Base-by-base conservation (phyloP, 2,113 vertebrate species). In the Pungitius pungitius region DNA sequence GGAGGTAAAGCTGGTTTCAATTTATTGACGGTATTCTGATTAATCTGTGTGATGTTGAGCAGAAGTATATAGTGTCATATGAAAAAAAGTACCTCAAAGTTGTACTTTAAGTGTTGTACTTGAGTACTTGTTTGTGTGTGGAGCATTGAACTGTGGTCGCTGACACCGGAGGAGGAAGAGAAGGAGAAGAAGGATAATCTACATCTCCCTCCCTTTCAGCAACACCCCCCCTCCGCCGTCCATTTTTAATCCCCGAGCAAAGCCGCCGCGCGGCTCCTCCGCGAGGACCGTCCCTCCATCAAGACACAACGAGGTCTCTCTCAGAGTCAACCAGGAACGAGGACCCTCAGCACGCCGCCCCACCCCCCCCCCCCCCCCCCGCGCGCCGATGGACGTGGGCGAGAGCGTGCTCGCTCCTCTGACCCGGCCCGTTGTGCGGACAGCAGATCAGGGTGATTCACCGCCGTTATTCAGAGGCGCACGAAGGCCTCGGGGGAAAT, bases 191-290 rank as follows among this genome's bases (percentile, higher is more conserved):
- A 80, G 64, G 88, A 85, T 90, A 88, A 91, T 88, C 85, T 77
- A 30, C 1, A 55, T 67, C 75, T 81, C 33, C 5, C 75, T 69
- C 79, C 76, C 74, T 69, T 40, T 56, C 24, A 22, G 65, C 56
- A 47, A 68, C 78, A 67, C 51, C 49, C 80, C 51, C 49, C 80
- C 75, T 70, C 61, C 27, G 11, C 40, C 40, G 72, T 81, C 79
- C 49, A 70, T 78, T 69, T 86, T 74, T 90, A 91, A 91, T 91
- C 89, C 85, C 40, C 22, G 39, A 62, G 56, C 73, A 86, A 89
- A 92, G 88, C 87, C 76, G 60, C n/a, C n/a, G n/a, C 78, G n/a
- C 69, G 60, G 56, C 57, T 20, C 49, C 75, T 39, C 68, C 56
- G 24, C 49, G 66, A 60, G 83, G 72, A 71, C 85, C 69, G 69